A percentile compares a stretch with the other conserved stretches of the same genome.
phyloP scores from a whole-genome alignment of 2,888 invertebrate species.

The Nezara viridula region DNA sequence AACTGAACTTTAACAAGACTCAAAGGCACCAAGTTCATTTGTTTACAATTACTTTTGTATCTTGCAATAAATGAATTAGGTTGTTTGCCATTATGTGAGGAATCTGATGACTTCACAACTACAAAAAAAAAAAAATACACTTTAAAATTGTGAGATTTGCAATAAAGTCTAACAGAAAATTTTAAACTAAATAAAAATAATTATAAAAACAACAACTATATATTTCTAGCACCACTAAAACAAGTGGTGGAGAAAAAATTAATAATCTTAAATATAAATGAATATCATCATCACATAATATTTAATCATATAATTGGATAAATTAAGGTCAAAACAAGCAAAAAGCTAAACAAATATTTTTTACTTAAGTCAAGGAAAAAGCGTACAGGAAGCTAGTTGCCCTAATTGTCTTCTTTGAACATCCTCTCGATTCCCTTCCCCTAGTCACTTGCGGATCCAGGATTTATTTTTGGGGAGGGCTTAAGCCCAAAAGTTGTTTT shows the following conservation, averaged over 20 bases:
- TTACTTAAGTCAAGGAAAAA: too few species aligned
- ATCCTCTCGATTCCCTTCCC: too few species aligned
- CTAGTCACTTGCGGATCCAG: too few species aligned
- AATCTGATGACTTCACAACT: constrained; percentile 28
- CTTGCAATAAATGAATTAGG: constrained; percentile 55
- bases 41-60: constrained; percentile 60
- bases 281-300: too few species aligned
- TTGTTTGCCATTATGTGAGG: constrained; percentile 17
- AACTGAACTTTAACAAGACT: constrained; percentile 60
- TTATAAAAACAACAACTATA: not conserved
- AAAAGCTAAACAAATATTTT: too few species aligned
- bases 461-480: too few species aligned
- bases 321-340: too few species aligned
- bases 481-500: too few species aligned
- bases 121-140: not conserved
- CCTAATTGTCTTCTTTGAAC: too few species aligned
- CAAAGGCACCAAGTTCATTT: constrained; percentile 60
- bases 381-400: too few species aligned
- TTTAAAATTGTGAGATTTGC: not conserved
- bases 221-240: not conserved
- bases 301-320: too few species aligned
- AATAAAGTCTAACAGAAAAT: not conserved
- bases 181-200: not conserved
- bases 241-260: not conserved
- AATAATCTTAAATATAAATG: not conserved